Percentiles rank a stretch among this genome's conserved stretches.
Conservation (phyloP, 2,797 vertebrate species). For the Amniataba percoides region DNA sequence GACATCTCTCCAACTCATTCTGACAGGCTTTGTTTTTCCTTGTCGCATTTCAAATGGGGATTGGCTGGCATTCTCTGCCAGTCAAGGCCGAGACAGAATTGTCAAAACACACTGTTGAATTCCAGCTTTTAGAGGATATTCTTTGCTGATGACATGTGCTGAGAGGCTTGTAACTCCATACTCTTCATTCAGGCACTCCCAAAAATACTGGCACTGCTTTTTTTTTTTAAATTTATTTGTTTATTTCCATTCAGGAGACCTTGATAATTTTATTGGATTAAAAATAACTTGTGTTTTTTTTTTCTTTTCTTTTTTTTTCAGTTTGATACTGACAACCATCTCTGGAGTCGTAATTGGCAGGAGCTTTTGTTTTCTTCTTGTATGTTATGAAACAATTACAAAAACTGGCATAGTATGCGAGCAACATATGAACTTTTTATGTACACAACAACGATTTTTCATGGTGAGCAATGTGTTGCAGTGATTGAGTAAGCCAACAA, state of each 20-base stretch:
- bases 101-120: constrained; percentile 77
- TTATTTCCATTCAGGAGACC: constrained; percentile 33
- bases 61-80: constrained; percentile 82
- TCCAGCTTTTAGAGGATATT: constrained; percentile 68
- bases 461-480: constrained; percentile 4
- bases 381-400: constrained; percentile 13
- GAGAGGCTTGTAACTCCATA: constrained; percentile 65
- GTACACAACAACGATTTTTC: constrained; percentile 11
- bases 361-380: neutral
- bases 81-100: constrained; percentile 77
- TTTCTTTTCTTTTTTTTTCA: neutral
- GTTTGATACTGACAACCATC: neutral
- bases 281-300: constrained; percentile 14
- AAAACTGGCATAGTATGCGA: neutral
- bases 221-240: too few relatives aligned
- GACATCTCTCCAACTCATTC: constrained; percentile 75
- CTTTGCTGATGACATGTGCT: constrained; percentile 73
- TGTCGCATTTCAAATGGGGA: constrained; percentile 79
- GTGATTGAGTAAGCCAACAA: constrained; percentile 50
- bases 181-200: constrained; percentile 34
- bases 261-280: constrained; percentile 40
- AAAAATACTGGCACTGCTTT: constrained; percentile 31
- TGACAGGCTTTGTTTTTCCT: constrained; percentile 83
- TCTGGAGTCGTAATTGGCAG: constrained; percentile 27
- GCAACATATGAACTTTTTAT: constrained; percentile 25